Percentiles rank a stretch among this genome's conserved stretches.
Conservation (phyloP, 1,140 invertebrate species). For the Gerris buenoi region DNA sequence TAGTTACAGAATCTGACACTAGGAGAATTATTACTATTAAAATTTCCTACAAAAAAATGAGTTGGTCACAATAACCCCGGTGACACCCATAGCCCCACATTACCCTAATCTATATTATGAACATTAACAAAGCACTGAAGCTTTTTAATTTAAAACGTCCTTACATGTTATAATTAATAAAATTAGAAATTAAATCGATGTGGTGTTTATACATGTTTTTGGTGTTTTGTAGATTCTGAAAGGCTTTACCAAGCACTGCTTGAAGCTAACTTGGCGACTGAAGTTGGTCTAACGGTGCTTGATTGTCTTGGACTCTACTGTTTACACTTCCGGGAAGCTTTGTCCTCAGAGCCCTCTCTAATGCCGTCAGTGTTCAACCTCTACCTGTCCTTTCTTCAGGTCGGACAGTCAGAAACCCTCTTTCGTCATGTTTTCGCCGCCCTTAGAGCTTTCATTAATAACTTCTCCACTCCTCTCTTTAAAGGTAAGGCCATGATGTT, state of each 20-base stretch:
- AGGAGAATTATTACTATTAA: too few relatives aligned
- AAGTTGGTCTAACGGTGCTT: slow-evolving; percentile 72
- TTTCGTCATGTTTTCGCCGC: slow-evolving; percentile 83
- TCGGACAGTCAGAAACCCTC: slow-evolving; percentile 76
- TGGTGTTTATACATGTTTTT: too few relatives aligned
- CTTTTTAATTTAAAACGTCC: too few relatives aligned
- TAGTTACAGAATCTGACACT: too few relatives aligned
- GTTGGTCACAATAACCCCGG: too few relatives aligned
- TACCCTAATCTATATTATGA: not conserved
- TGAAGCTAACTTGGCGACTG: slow-evolving; percentile 77
- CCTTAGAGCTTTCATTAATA: slow-evolving; percentile 77
- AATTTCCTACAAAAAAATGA: too few relatives aligned
- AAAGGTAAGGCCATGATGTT: slow-evolving; percentile 57
- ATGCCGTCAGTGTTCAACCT: slow-evolving; percentile 65
- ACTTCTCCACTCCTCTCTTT: slow-evolving; percentile 66
- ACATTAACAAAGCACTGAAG: not conserved
- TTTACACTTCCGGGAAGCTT: slow-evolving; percentile 55
- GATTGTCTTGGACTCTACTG: slow-evolving; percentile 75
- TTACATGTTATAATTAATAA: too few relatives aligned
- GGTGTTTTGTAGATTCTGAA: slow-evolving; percentile 23
- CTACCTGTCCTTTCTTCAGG: slow-evolving; percentile 71
- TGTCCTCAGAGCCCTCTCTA: slow-evolving; percentile 46
- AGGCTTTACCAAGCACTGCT: slow-evolving; percentile 48
- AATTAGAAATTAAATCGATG: too few relatives aligned
- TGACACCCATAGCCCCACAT: too few relatives aligned